These are phyloP conservation scores for Dione vanillae DNA, from an alignment of 2,888 invertebrate species.

Conservation along the genomic window DNA sequence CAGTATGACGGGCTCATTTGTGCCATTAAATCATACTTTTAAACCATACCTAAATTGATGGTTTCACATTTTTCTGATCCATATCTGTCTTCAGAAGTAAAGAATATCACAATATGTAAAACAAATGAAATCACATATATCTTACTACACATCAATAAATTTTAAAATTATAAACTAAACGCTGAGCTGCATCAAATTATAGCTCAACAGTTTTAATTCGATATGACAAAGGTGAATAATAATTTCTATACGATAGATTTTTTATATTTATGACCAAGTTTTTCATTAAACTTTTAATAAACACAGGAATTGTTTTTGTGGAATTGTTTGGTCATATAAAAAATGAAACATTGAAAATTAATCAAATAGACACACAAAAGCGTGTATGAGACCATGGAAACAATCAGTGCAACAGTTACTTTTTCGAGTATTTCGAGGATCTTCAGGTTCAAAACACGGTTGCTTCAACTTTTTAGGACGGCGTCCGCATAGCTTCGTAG, in stretches of 20 bases:
- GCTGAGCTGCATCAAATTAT: background rate
- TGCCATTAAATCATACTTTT: constrained; percentile 34
- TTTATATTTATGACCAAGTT: background rate
- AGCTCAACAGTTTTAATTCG: constrained; percentile 10
- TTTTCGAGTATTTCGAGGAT: constrained; percentile 59
- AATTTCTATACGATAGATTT: constrained; percentile 3
- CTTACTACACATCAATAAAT: constrained; percentile 16
- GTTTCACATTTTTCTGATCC: constrained; percentile 32
- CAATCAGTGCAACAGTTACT: constrained; percentile 79
- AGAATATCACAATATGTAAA: constrained; percentile 41
- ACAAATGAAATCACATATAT: constrained; percentile 25
- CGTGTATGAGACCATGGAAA: constrained; percentile 78
- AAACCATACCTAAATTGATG: background rate
- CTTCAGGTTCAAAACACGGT: constrained; percentile 74
- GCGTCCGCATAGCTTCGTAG: constrained; percentile 68
- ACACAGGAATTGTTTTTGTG: constrained; percentile 5
- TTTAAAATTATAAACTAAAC: constrained; percentile 7
- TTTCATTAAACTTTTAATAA: background rate
- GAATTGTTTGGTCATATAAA: background rate
- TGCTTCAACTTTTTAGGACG: constrained; percentile 71
- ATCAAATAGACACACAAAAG: constrained; percentile 83
- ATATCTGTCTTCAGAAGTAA: constrained; percentile 19
- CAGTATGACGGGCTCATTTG: constrained; percentile 35
- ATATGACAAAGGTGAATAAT: constrained; percentile 1
- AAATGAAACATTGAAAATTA: constrained; percentile 55